Conservation (phyloP, 2,888 invertebrate species). For the Spilarctia lutea region DNA sequence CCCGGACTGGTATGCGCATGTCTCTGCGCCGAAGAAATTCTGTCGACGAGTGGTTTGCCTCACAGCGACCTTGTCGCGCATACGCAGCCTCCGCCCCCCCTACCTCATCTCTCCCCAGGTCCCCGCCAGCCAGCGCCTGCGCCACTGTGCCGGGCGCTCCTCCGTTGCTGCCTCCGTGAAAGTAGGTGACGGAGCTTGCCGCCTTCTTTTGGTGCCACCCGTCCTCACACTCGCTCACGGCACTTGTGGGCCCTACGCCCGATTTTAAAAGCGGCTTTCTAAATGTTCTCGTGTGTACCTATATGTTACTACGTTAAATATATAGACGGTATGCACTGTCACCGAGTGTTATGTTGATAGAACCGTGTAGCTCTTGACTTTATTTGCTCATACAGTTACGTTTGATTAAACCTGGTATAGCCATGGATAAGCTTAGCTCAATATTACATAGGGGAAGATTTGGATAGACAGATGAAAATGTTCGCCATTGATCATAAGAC, state of each 20-base stretch:
- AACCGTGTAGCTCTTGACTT: conserved; percentile 24
- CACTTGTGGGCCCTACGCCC: conserved; percentile 69
- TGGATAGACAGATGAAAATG: background rate
- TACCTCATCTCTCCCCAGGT: conserved; percentile 44
- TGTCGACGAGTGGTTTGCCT: conserved; percentile 85
- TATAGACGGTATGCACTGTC: conserved; percentile 41
- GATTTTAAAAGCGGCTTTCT: conserved; percentile 76
- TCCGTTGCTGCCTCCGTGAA: conserved; percentile 75
- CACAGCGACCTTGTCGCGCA: conserved; percentile 82
- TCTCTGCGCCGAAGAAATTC: conserved; percentile 81
- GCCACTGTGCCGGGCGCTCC: conserved; percentile 51
- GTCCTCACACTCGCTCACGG: conserved; percentile 61
- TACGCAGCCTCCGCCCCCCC: conserved; percentile 61
- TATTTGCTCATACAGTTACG: conserved; percentile 24
- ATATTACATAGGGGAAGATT: background rate
- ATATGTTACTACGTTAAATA: conserved; percentile 47
- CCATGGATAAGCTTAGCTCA: background rate
- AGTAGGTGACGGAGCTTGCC: conserved; percentile 75
- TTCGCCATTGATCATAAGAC: background rate
- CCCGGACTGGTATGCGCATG: conserved; percentile 77
- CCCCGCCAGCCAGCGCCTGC: conserved; percentile 49
- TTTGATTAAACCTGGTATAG: conserved; percentile 7
- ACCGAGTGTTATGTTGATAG: conserved; percentile 31
- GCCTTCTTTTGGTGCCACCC: conserved; percentile 60
- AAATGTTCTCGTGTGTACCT: conserved; percentile 63